These are phyloP conservation scores for Proteles cristata DNA, from an alignment of 2,113 vertebrate species.

Conservation along the genomic window DNA sequence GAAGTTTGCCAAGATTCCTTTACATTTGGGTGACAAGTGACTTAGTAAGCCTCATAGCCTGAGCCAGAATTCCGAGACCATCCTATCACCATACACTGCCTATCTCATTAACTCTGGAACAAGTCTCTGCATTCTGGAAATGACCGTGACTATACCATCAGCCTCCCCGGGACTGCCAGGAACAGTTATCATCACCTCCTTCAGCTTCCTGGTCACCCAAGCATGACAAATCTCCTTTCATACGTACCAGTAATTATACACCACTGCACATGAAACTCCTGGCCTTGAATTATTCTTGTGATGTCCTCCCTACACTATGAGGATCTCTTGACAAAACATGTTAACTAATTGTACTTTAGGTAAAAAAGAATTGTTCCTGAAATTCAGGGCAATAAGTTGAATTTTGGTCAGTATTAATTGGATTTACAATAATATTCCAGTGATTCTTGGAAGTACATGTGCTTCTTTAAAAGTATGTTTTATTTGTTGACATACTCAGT, in stretches of 20 bases:
- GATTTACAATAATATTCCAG: neutral
- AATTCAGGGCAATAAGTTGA: neutral
- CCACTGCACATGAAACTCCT: too few species aligned
- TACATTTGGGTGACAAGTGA: neutral
- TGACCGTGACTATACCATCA: neutral
- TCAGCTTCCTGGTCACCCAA: neutral
- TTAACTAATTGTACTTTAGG: neutral
- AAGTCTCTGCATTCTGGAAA: neutral
- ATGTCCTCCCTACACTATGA: neutral
- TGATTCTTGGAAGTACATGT: neutral
- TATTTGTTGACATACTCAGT: neutral
- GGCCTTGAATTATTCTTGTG: neutral
- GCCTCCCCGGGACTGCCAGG: neutral
- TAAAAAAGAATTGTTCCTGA: neutral
- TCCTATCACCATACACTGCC: too few species aligned
- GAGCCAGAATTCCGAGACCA: neutral
- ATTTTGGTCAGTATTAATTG: neutral
- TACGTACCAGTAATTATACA: neutral
- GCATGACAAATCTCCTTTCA: neutral
- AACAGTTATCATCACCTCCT: neutral
- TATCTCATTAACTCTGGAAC: neutral
- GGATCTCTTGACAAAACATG: neutral
- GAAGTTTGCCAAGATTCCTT: neutral
- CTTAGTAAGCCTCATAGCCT: neutral
- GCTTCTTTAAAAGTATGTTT: neutral